Percentiles rank a stretch among this genome's conserved stretches.
Conservation (phyloP, 2,888 invertebrate genomes). For the Brenthis hecate region DNA sequence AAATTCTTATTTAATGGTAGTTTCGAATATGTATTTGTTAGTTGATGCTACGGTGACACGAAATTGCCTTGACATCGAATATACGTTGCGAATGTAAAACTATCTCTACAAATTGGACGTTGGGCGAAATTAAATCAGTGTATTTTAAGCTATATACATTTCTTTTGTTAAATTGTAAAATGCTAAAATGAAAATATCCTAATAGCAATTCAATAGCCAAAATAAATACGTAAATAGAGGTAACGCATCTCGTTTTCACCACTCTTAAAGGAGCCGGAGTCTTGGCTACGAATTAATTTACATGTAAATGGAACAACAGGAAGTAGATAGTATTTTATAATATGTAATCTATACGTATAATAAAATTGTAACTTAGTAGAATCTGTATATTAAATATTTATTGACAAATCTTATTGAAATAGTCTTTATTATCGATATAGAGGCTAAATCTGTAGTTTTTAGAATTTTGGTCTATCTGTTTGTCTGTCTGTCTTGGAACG, state of each 20-base stretch:
- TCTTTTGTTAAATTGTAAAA: too few relatives aligned
- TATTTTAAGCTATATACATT: not conserved
- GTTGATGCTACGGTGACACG: conserved; percentile 3
- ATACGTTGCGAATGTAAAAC: conserved; percentile 10
- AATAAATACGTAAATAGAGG: too few relatives aligned
- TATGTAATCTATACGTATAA: too few relatives aligned
- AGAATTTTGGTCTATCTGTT: too few relatives aligned
- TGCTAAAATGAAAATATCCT: not conserved
- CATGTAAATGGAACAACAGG: too few relatives aligned
- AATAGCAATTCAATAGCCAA: not conserved
- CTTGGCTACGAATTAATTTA: too few relatives aligned
- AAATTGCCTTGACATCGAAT: conserved; percentile 12
- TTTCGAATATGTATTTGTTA: conserved; percentile 13
- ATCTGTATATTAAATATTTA: not conserved
- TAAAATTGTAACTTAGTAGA: too few relatives aligned
- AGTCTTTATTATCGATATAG: too few relatives aligned
- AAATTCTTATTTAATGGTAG: not conserved
- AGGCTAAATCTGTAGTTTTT: too few relatives aligned
- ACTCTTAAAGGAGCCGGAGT: not conserved
- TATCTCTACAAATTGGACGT: not conserved
- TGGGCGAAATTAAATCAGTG: not conserved
- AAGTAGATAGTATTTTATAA: too few relatives aligned
- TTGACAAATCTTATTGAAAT: not conserved
- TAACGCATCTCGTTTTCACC: too few relatives aligned
- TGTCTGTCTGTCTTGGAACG: too few relatives aligned